Percentiles rank a stretch among this genome's conserved stretches.
These are phyloP conservation scores for Orthonevra nobilis DNA, from an alignment of 2,888 invertebrate species.

Conservation along the genomic window DNA sequence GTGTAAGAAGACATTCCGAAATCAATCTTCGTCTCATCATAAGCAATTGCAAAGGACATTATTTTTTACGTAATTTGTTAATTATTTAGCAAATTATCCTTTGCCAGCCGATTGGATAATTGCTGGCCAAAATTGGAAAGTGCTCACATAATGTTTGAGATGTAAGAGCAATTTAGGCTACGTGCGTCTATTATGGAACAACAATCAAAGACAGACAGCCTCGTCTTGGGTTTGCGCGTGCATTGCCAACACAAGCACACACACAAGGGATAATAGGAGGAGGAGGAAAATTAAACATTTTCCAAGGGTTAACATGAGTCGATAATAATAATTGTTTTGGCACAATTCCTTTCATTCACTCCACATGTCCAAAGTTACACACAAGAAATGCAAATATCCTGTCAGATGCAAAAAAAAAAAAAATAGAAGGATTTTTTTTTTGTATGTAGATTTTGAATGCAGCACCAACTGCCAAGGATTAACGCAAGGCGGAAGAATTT, in stretches of 20 bases:
- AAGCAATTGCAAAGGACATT: neutral
- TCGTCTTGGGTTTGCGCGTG: too few relatives aligned
- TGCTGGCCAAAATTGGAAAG: too few relatives aligned
- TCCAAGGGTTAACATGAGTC: too few relatives aligned
- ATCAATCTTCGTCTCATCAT: slow-evolving; percentile 24
- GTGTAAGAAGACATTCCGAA: slow-evolving; percentile 17
- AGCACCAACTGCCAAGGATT: slow-evolving; percentile 55
- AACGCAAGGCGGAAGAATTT: slow-evolving; percentile 32
- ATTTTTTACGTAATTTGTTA: slow-evolving; percentile 3
- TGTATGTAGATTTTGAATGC: slow-evolving; percentile 29
- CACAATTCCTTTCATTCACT: slow-evolving; percentile 12
- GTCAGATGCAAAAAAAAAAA: slow-evolving; percentile 55
- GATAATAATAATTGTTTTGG: too few relatives aligned
- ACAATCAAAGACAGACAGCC: too few relatives aligned
- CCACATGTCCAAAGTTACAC: slow-evolving; percentile 5
- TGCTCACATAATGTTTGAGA: too few relatives aligned
- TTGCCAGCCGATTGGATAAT: too few relatives aligned
- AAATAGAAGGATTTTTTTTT: slow-evolving; percentile 51
- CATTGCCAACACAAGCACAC: too few relatives aligned
- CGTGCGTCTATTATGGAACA: too few relatives aligned
- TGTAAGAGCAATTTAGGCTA: too few relatives aligned
- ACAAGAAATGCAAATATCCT: slow-evolving; percentile 56
- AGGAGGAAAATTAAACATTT: too few relatives aligned
- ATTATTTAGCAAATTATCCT: slow-evolving; percentile 21
- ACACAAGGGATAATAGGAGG: too few relatives aligned